Evolutionary conservation across 53 echinoderm and acorn worm species (phyloP), one percentile per base, ranked within the genome.

Genomic region (Henricia sp.): DNA sequence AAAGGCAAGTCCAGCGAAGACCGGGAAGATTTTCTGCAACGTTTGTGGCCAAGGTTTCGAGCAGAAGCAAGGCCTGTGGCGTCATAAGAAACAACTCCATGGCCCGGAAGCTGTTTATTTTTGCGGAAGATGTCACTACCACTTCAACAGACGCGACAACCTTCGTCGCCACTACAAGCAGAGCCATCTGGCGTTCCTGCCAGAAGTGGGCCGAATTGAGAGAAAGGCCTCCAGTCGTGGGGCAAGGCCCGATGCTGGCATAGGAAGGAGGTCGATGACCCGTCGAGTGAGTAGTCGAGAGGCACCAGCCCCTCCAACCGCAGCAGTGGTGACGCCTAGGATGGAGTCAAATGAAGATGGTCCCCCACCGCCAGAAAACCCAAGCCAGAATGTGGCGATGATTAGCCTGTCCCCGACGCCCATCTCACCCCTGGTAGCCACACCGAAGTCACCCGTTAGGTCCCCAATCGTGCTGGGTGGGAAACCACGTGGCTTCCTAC

Each of bases 41-140:
- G 67, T 36, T 41, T 67, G 67, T 67, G 67, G 67, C 34, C 3
- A 39, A 67, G 67, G 67, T 40, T 67, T 67, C 67, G 39, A 67
- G 20, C 67, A 67, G 67, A 67, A 38, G 2, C 67, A 67, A 39
- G 39, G 67, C 33, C 67, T 67, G 39, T 67, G 67, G 67, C 44
- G 46, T 1, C 70, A 70, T 29, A 44, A 70, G 70, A 70, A 70
- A 29, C 12, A 4, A 3, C 33, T 70, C 6, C 70, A 70, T 70
- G 70, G 70, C n/a, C 70, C 70, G 14, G 17, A 0, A 24, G 70
- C 70, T 19, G 11, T 3, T 16, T 25, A 44, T 27, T 44, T 44
- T 14, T 70, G 46, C 70, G 20, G 20, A 48, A 44, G 43, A 29
- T 70, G 46, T 24, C 70, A 44, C 14, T 70, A 60, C 66, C 66